These are phyloP conservation scores for Thamnaconus septentrionalis DNA, from an alignment of 2,113 vertebrate species.

Conservation along the genomic window DNA sequence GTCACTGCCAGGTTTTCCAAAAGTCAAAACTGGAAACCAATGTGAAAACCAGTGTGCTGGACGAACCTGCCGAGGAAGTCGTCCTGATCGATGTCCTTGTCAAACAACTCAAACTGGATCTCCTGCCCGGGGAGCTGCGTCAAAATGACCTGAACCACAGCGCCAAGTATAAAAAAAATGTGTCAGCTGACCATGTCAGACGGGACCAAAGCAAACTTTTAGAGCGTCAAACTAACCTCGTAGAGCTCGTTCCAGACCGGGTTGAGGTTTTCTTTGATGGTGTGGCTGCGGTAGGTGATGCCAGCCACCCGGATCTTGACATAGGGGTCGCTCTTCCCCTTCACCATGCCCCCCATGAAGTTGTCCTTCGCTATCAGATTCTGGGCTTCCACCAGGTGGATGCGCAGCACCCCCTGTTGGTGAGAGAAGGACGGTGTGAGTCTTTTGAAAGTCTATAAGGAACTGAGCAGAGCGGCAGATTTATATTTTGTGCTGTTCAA, in stretches of 20 bases:
- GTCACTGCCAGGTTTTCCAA: too few species aligned
- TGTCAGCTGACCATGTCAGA: neutral
- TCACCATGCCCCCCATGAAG: slow-evolving; percentile 87
- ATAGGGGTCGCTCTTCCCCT: slow-evolving; percentile 92
- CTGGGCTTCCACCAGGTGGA: slow-evolving; percentile 86
- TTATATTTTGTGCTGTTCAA: slow-evolving; percentile 40
- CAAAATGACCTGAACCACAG: slow-evolving; percentile 78
- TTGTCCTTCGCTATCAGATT: slow-evolving; percentile 90
- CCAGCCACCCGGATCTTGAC: slow-evolving; percentile 84
- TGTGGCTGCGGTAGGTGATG: slow-evolving; percentile 82
- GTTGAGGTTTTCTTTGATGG: slow-evolving; percentile 89
- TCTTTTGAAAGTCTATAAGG: neutral
- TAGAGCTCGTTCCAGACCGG: slow-evolving; percentile 90
- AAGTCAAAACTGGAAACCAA: too few species aligned
- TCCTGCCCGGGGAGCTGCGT: slow-evolving; percentile 87
- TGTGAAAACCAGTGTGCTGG: too few species aligned
- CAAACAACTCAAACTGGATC: slow-evolving; percentile 86
- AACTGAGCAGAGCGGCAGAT: neutral
- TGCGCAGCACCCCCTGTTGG: slow-evolving; percentile 83
- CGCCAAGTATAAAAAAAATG: neutral
- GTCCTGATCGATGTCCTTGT: slow-evolving; percentile 90
- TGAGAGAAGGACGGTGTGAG: neutral
- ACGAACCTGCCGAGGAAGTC: slow-evolving; percentile 88
- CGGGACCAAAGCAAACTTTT: neutral
- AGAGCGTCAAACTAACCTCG: slow-evolving; percentile 72